Base-by-base conservation (phyloP, 1,140 invertebrate species). In the Ptiloglossa arizonensis region DNA sequence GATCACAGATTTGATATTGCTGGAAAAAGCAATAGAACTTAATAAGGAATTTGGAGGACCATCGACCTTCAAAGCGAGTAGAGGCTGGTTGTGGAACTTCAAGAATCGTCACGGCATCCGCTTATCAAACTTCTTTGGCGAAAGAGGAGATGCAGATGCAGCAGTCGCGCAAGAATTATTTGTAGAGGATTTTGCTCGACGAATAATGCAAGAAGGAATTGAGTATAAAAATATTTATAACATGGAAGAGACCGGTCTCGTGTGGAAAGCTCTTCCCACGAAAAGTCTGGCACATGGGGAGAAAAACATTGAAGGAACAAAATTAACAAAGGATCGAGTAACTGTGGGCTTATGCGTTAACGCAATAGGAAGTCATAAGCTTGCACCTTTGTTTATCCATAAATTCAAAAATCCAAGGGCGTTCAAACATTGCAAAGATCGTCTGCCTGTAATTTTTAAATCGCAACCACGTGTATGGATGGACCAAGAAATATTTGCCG, bases 61-160 rank as follows among this genome's bases (percentile, higher is more conserved):
- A 0, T 60, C 59, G 0, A 41, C 35, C n/a, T 60, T 60, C 35
- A 60, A 60, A 41, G 59, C 59, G 0, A 60, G 59, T 9, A 60
- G 35, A 60, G 59, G 59, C 35, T 62, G 59, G 59, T 19, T 62
- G n/a, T 62, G 59, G 59, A 38, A 35, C 24, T 62, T 62, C n/a
- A 62, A 62, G 5, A 62, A 41, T 3, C 35, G 59, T 9, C 35
- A 41, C 15, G 35, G 59, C 11, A 62, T 62, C 1, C 22, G 50
- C 5, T 22, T 52, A 3, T 22, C 50, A n/a, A 52, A 24, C n/a
- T 9, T 5, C 50, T 24, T 3, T 41, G 15, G 35, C 2, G 22
- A 38, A 41, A n/a, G 11, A 38, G 35, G 19, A 5, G 35, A 60
- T n/a, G 32, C 17, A 2, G 15, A 22, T 24, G n/a, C 1, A 19